Evolutionary conservation across 2,113 vertebrate genomes (phyloP), one percentile per base, ranked within the genome.

Genomic region (Redunca redunca): DNA sequence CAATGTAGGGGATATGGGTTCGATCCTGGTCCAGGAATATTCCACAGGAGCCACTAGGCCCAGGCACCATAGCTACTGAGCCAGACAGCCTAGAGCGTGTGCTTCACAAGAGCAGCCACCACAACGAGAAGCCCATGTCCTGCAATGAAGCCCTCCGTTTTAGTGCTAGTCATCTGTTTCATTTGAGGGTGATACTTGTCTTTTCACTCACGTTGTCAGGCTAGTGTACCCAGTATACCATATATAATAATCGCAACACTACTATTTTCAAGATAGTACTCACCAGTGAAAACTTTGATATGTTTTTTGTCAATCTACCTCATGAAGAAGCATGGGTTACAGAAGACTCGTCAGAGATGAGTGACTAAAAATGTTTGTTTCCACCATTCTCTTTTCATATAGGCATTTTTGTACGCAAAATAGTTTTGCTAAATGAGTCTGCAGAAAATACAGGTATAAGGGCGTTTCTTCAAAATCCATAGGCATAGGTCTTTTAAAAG

Each of bases 361-460:
- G 30, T 21, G 86, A n/a, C 88, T 92, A 28, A 80, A 87, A 97
- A 83, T n/a, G 46, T 48, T 90, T 64, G 23, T 87, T 86, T 74
- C 53, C 23, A 92, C 2, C 40, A 46, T 14, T 78, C 91, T 55
- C n/a, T 91, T 91, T 43, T 64, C 28, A 71, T 7, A 57, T 52
- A 53, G 80, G 50, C 14, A 33, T 16, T 89, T 85, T 62, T 77
- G 3, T n/a, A 43, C 52, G 25, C 6, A 48, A 89, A 86, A 46
- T 64, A 46, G 15, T 78, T 57, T 90, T 92, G 28, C 5, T 85
- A 80, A 74, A 36, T n/a, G 26, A 28, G 6, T 46, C 33, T 77
- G 9, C 11, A 77, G 58, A 67, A 88, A 81, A 36, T 30, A 14
- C 0, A 48, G 28, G n/a, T 13, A 46, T 77, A 62, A 93, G 52